These are phyloP conservation scores for Brachymystax lenok DNA, from an alignment of 2,797 vertebrate genomes.

Conservation along the genomic window DNA sequence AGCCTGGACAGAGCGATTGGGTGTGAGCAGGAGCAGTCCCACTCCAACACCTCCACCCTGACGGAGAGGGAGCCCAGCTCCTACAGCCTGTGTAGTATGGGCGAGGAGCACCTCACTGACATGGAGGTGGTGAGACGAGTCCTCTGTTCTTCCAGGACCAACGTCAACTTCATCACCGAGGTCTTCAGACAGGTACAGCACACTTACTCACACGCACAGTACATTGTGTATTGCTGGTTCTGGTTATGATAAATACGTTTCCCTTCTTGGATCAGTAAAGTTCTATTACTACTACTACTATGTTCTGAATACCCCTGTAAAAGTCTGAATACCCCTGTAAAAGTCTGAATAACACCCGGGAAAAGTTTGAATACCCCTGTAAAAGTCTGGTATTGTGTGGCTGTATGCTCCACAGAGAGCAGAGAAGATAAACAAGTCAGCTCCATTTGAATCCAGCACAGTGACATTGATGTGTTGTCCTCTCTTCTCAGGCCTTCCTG, in stretches of 20 bases:
- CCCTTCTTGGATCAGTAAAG: background rate
- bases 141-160: conserved; percentile 91
- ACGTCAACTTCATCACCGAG: conserved; percentile 97
- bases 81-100: conserved; percentile 96
- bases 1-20: conserved; percentile 68
- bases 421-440: background rate
- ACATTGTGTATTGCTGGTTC: background rate
- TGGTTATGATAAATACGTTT: background rate
- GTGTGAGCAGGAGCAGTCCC: conserved; percentile 89
- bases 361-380: background rate
- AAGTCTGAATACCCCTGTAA: too few relatives aligned
- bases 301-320: background rate
- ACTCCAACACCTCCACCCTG: conserved; percentile 97
- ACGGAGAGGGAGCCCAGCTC: conserved; percentile 97
- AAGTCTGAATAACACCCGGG: too few relatives aligned
- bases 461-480: conserved; percentile 7
- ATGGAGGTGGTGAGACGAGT: conserved; percentile 87
- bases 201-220: background rate
- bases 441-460: background rate
- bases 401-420: background rate
- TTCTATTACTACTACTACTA: background rate
- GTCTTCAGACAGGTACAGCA: conserved; percentile 95
- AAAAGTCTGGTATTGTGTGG: background rate
- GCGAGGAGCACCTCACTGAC: conserved; percentile 92
- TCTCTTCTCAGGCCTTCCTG: conserved; percentile 85